These are phyloP conservation scores for Poecile montanus DNA, from an alignment of 2,797 vertebrate species.

Conservation along the genomic window DNA sequence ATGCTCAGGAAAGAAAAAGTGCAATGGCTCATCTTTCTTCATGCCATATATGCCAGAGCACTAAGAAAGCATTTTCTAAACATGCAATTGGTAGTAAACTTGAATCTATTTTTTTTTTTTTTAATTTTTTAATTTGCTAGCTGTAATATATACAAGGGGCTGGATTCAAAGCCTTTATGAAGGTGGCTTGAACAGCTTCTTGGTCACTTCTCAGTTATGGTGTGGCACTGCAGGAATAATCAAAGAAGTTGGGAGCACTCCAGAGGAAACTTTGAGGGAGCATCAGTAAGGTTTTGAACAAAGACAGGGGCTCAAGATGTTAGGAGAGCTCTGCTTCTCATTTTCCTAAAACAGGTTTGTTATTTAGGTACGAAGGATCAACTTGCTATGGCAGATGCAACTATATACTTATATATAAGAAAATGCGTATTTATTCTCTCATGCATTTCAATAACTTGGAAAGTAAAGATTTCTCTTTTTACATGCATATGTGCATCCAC, in stretches of 20 bases:
- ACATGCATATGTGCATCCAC: background rate
- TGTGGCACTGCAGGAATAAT: background rate
- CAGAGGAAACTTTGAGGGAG: background rate
- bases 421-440: background rate
- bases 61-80: background rate
- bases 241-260: background rate
- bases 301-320: background rate
- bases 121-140: background rate
- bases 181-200: background rate
- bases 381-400: background rate
- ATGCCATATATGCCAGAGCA: background rate
- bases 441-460: background rate
- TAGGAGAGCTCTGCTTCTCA: background rate
- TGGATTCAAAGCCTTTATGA: background rate
- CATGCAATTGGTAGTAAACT: background rate
- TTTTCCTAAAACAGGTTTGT: background rate
- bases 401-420: background rate
- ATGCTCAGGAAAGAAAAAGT: background rate
- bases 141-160: background rate
- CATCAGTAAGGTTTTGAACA: background rate
- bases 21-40: background rate
- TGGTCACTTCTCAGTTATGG: background rate
- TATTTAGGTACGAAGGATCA: background rate
- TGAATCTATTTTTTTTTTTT: background rate
- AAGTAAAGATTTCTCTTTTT: background rate